Conservation (phyloP, 2,113 vertebrate genomes). For the Nannospalax galili region DNA sequence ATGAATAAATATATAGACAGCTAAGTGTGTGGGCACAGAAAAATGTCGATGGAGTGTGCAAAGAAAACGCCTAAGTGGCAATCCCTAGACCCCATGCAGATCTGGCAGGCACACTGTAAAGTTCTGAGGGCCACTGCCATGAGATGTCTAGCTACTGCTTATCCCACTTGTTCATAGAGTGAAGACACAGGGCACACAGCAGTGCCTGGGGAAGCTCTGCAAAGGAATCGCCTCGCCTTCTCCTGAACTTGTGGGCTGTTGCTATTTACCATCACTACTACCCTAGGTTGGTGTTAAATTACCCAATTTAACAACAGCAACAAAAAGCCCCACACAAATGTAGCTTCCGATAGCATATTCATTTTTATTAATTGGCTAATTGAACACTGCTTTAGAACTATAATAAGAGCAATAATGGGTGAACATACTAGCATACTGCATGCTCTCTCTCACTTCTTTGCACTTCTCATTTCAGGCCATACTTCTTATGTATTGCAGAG, state of each 20-base stretch:
- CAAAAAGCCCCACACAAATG: constrained; percentile 63
- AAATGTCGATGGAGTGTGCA: neutral
- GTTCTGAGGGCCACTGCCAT: neutral
- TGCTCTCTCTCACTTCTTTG: neutral
- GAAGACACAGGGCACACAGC: neutral
- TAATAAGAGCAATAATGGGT: neutral
- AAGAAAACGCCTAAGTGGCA: neutral
- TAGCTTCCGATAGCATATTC: constrained; percentile 59
- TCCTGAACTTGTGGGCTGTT: constrained; percentile 54
- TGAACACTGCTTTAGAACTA: constrained; percentile 55
- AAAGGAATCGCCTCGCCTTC: constrained; percentile 43
- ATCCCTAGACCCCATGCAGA: neutral
- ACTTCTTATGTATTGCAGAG: neutral
- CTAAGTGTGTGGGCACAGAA: neutral
- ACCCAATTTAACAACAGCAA: constrained; percentile 71
- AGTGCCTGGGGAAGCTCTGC: constrained; percentile 23
- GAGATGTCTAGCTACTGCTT: neutral
- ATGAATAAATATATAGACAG: neutral
- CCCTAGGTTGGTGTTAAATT: constrained; percentile 67
- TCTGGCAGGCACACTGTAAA: neutral
- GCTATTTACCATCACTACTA: constrained; percentile 57
- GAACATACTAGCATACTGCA: neutral
- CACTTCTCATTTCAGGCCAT: neutral
- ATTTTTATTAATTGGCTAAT: constrained; percentile 77
- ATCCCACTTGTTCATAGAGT: neutral